Base-by-base conservation (phyloP, 2,888 invertebrate species). In the Horisme vitalbata region DNA sequence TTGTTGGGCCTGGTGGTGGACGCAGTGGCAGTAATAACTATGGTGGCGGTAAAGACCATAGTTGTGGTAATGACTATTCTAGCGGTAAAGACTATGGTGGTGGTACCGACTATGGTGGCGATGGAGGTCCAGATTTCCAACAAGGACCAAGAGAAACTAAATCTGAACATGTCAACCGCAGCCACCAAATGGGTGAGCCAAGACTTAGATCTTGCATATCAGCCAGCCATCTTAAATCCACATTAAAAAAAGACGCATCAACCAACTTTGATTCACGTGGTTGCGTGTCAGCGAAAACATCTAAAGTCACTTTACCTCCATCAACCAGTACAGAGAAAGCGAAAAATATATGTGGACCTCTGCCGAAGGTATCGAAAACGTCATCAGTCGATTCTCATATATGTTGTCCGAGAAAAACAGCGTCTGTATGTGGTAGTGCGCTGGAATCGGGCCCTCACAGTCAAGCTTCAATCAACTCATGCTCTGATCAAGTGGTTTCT, bases 151-250 rank as follows among this genome's bases (percentile, higher is more conserved):
- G 45, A 32, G 15, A 45, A 36, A 33, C 49, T 0, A 52, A 51
- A 28, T 55, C 60, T 2, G 56, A 56, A 23, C 24, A 31, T 21
- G 10, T 13, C 12, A 18, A 26, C 3, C 41, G 21, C 3, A 50
- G 45, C 20, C 32, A 47, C 9, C 23, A 43, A 9, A 51, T 51
- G 45, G 44, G 28, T 9, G 51, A 57, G 8, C 46, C 45, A 1
- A 54, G 33, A 34, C 18, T 52, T 14, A 30, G 54, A 1, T 5
- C 46, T 7, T 58, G 57, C 14, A 43, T 41, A 11, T 57, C 57
- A 4, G 43, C 46, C 4, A 35, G 32, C n/a, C 10, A 34, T 8
- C 38, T 47, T 8, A 52, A 39, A 39, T 20, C 43, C 4, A 26
- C 30, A 0, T 31, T 13, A 13, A 51, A 39, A 6, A 34, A 15